Percentiles rank a stretch among this genome's conserved stretches.
Conservation (phyloP, 2,888 invertebrate genomes). For the Anorthoa munda region DNA sequence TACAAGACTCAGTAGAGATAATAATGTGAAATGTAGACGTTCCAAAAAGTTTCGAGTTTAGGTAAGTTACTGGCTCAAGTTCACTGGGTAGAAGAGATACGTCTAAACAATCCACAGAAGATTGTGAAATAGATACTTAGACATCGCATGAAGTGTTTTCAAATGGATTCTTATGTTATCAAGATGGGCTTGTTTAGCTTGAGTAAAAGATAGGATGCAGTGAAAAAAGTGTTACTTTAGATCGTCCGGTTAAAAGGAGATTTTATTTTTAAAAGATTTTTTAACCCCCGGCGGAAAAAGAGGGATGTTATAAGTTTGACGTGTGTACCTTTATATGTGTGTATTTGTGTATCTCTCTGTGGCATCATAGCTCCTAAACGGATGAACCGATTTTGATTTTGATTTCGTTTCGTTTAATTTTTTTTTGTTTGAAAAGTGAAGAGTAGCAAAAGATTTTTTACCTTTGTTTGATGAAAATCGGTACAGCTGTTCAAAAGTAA, state of each 20-base stretch:
- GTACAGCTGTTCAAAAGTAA: no score
- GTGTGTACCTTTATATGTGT: no score
- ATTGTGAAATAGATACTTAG: slow-evolving; percentile 72
- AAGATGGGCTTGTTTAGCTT: slow-evolving; percentile 48
- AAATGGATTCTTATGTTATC: slow-evolving; percentile 68
- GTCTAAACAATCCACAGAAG: slow-evolving; percentile 66
- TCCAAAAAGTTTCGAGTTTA: slow-evolving; percentile 42
- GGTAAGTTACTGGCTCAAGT: slow-evolving; percentile 52
- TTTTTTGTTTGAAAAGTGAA: no score
- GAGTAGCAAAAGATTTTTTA: no score
- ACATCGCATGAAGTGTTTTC: slow-evolving; percentile 77
- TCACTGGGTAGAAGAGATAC: slow-evolving; percentile 48
- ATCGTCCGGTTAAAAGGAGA: neutral
- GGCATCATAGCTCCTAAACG: no score
- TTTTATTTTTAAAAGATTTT: neutral
- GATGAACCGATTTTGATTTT: no score
- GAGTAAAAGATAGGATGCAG: slow-evolving; percentile 23
- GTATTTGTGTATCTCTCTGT: no score
- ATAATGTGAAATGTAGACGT: slow-evolving; percentile 43
- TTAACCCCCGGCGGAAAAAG: no score
- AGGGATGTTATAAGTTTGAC: no score
- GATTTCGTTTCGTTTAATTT: no score
- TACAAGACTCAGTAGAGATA: slow-evolving; percentile 36
- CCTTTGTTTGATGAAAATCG: no score
- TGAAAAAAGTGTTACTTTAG: slow-evolving; percentile 10